Base-by-base conservation (phyloP, 2,888 invertebrate genomes). In the Antheraea yamamai region DNA sequence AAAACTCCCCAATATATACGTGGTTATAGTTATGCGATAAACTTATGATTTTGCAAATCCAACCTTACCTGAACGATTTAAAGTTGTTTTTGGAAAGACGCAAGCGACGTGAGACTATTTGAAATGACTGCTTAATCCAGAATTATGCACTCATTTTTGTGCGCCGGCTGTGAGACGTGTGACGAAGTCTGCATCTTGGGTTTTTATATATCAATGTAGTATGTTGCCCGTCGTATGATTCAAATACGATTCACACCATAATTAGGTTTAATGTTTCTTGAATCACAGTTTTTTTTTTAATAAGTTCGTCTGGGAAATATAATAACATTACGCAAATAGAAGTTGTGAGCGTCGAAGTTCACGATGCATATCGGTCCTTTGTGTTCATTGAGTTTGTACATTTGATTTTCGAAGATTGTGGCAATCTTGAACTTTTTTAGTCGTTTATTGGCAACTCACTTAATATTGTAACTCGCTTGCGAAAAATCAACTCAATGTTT, bases 331-430 rank as follows among this genome's bases (percentile, higher is more conserved):
- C 12, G n/a, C 10, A 58, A 58, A n/a, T n/a, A 8, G 4, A 58
- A 58, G 7, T 58, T n/a, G n/a, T 58, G n/a, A 58, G n/a, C n/a
- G 20, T 58, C n/a, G 58, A 58, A 58, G 58, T 23, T 64, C 64
- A 26, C 23, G 64, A 14, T 64, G 64, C 23, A 64, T 64, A 30
- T 66, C 64, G 30, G 26, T 30, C 16, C 30, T 30, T 30, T 66
- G 64, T 61, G 61, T 61, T 61, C 61, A 61, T 8, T 30, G 64
- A 66, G 64, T 66, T 66, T 64, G 14, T 26, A 64, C 26, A 58
- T 58, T 58, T 26, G 64, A 23, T 64, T 64, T 64, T 64, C 26
- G 23, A 64, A 64, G 6, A 66, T 66, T 66, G 64, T 66, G 14
- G 26, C 30, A 66, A 66, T 66, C 26, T 16, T 16, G 7, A 66